These are phyloP conservation scores for Dinomys branickii DNA, from an alignment of 2,113 vertebrate species.

Conservation along the genomic window DNA sequence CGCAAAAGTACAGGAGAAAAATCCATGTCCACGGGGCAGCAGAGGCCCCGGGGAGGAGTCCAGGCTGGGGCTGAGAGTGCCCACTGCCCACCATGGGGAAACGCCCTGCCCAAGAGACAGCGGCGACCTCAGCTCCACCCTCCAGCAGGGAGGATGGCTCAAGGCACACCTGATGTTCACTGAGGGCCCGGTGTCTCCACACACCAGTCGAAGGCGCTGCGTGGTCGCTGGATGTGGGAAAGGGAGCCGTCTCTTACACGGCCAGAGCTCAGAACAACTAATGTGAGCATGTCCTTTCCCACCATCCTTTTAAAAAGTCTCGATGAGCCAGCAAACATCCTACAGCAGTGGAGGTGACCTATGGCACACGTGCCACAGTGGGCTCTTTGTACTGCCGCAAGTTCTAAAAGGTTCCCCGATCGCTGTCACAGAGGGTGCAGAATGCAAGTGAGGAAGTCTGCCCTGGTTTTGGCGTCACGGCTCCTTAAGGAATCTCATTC, in stretches of 20 bases:
- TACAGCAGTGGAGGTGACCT: background rate
- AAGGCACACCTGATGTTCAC: background rate
- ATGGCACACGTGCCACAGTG: background rate
- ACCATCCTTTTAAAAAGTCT: background rate
- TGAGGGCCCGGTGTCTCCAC: background rate
- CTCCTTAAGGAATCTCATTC: background rate
- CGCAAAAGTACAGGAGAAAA: background rate
- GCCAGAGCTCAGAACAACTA: background rate
- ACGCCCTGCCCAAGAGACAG: background rate
- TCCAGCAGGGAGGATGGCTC: background rate
- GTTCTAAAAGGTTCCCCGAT: background rate
- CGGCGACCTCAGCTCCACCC: background rate
- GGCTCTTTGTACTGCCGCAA: background rate
- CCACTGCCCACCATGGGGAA: background rate
- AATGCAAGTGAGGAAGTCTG: background rate
- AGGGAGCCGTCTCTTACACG: background rate
- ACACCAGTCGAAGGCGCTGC: background rate
- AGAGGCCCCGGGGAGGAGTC: fast-evolving
- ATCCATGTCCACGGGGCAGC: background rate
- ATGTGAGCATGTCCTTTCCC: background rate
- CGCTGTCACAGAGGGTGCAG: background rate
- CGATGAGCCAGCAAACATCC: background rate
- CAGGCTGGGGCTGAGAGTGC: background rate
- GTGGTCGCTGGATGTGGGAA: background rate
- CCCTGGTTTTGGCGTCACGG: background rate